Evolutionary conservation across 2,888 invertebrate species (phyloP).

Genomic region (Hylaea fasciaria): DNA sequence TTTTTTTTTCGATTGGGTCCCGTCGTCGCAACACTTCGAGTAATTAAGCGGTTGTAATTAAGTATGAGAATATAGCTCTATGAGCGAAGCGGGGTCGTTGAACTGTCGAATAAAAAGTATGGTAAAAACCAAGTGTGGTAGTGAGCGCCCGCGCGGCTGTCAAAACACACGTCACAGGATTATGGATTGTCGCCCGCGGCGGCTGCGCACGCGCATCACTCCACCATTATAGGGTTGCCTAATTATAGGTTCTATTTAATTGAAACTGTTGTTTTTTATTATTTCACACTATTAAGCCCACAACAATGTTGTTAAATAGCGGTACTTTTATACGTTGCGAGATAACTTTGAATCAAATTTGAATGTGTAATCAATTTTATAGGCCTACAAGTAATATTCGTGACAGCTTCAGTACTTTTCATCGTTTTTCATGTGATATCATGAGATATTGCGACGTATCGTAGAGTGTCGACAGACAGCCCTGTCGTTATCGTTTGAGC

Average conservation of each 20-base stretch:
- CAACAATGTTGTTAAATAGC: slow-evolving; percentile 20
- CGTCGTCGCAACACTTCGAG: slow-evolving; percentile 69
- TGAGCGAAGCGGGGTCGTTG: slow-evolving; percentile 65
- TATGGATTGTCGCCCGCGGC: slow-evolving; percentile 78
- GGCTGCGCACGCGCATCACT: slow-evolving; percentile 37
- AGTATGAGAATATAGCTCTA: slow-evolving; percentile 73
- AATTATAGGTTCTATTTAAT: slow-evolving; percentile 26
- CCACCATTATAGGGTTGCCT: slow-evolving; percentile 49
- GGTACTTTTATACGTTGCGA: slow-evolving; percentile 16
- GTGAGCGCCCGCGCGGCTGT: slow-evolving; percentile 60
- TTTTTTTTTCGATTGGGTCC: slow-evolving; percentile 35
- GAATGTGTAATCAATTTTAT: slow-evolving; percentile 9
- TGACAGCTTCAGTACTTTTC: slow-evolving; percentile 9
- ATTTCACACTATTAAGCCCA: slow-evolving; percentile 20
- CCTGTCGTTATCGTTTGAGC: slow-evolving; percentile 55
- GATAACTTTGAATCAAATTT: slow-evolving; percentile 6
- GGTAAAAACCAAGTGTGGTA: slow-evolving; percentile 64
- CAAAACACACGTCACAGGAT: slow-evolving; percentile 81
- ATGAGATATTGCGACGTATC: slow-evolving; percentile 15
- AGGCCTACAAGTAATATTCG: slow-evolving; percentile 1
- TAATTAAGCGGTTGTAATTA: slow-evolving; percentile 82
- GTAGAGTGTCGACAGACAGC: slow-evolving; percentile 38
- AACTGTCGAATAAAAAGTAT: slow-evolving; percentile 58
- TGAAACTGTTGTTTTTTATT: slow-evolving; percentile 27
- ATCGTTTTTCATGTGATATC: slow-evolving; percentile 23